Evolutionary conservation across 2,888 invertebrate genomes (phyloP).

Genomic region (Spialia ferax): DNA sequence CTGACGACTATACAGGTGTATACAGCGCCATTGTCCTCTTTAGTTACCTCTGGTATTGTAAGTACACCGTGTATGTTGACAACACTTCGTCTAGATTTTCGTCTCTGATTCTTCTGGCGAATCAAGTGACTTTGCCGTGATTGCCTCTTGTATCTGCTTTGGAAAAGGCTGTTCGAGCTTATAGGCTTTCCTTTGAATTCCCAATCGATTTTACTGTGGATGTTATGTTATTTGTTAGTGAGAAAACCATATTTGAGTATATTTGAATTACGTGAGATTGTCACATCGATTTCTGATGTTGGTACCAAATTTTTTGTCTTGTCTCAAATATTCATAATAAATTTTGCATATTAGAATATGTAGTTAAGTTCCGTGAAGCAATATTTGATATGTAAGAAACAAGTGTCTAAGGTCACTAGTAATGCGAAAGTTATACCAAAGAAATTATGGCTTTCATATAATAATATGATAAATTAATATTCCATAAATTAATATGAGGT

Average conservation of each 20-base stretch:
- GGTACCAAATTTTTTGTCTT: too few relatives aligned
- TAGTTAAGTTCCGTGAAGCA: too few relatives aligned
- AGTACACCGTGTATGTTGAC: slow-evolving; percentile 85
- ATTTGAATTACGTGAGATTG: too few relatives aligned
- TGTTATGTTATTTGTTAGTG: neutral
- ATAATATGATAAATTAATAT: too few relatives aligned
- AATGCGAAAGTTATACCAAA: too few relatives aligned
- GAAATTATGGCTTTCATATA: too few relatives aligned
- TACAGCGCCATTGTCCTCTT: slow-evolving; percentile 90
- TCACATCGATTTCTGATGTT: too few relatives aligned
- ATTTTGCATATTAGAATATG: too few relatives aligned
- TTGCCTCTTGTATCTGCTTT: slow-evolving; percentile 69
- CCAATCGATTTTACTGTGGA: slow-evolving; percentile 82
- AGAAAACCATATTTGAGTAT: neutral
- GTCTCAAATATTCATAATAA: too few relatives aligned
- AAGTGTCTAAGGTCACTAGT: too few relatives aligned
- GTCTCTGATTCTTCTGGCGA: slow-evolving; percentile 52
- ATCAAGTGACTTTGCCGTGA: neutral
- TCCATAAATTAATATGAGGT: too few relatives aligned
- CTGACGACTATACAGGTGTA: slow-evolving; percentile 93
- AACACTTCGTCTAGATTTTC: slow-evolving; percentile 64
- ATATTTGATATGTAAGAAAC: too few relatives aligned
- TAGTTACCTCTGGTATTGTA: slow-evolving; percentile 87
- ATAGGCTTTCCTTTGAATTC: slow-evolving; percentile 74
- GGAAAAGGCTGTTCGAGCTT: slow-evolving; percentile 69